These are phyloP conservation scores for Glomeris marginata DNA, from an alignment of 2,888 invertebrate species.

Conservation along the genomic window DNA sequence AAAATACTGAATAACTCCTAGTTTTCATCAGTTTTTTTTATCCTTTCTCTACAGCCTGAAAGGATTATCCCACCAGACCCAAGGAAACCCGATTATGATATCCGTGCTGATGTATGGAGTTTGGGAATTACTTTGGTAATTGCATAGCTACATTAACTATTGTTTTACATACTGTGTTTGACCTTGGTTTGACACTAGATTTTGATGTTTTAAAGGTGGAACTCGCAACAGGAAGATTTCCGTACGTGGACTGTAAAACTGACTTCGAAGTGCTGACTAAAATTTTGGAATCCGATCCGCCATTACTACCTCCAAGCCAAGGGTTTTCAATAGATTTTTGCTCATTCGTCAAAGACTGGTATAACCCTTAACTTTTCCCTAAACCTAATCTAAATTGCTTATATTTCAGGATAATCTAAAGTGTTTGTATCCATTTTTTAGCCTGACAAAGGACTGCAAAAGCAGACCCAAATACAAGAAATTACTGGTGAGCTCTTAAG, in stretches of 20 bases:
- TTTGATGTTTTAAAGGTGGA: slow-evolving; percentile 43
- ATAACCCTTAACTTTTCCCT: no score
- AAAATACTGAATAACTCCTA: background rate
- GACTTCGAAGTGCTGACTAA: slow-evolving; percentile 94
- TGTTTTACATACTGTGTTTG: slow-evolving; percentile 17
- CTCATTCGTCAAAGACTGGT: slow-evolving; percentile 83
- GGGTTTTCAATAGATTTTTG: slow-evolving; percentile 74
- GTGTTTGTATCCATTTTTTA: slow-evolving; percentile 32
- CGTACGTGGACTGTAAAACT: slow-evolving; percentile 83
- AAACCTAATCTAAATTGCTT: no score
- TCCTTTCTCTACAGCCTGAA: slow-evolving; percentile 60
- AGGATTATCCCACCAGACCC: slow-evolving; percentile 90
- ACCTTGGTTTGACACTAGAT: slow-evolving; percentile 10
- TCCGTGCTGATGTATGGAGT: slow-evolving; percentile 98
- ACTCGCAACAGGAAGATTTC: slow-evolving; percentile 90
- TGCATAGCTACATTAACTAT: background rate
- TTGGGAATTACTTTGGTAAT: slow-evolving; percentile 73
- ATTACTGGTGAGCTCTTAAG: slow-evolving; percentile 41
- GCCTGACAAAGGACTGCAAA: slow-evolving; percentile 85
- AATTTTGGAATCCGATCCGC: slow-evolving; percentile 80
- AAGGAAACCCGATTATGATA: slow-evolving; percentile 88
- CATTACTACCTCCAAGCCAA: slow-evolving; percentile 58
- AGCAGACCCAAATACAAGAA: slow-evolving; percentile 87
- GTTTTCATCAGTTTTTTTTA: slow-evolving; percentile 15
- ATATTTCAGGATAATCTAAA: no score